Percentiles rank a stretch among this genome's conserved stretches.
These are phyloP conservation scores for Nematopogon swammerdamellus DNA, from an alignment of 2,888 invertebrate genomes.

Conservation along the genomic window DNA sequence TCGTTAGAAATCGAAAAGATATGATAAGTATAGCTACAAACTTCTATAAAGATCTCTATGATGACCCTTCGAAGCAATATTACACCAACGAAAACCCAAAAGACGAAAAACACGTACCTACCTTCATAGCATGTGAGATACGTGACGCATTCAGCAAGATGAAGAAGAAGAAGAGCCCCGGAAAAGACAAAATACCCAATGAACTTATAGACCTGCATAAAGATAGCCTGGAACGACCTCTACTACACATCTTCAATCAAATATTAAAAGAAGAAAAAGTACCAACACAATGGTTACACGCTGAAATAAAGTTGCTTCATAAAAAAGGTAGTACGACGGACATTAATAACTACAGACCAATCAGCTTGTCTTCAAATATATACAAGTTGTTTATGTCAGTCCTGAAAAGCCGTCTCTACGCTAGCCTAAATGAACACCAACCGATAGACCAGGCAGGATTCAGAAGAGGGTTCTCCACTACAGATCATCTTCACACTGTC, in stretches of 20 bases:
- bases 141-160: neutral
- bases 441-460: conserved; percentile 5
- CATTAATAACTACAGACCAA: conserved; percentile 8
- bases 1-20: neutral
- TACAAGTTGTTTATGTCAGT: conserved; percentile 6
- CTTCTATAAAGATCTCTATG: neutral
- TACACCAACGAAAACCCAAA: neutral
- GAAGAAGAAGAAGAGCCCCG: neutral
- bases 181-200: neutral
- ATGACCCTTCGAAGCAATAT: neutral
- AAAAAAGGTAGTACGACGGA: conserved; percentile 6
- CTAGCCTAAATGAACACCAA: conserved; percentile 1
- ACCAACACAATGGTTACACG: conserved; percentile 4
- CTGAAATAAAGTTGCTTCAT: conserved; percentile 6
- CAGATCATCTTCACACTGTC: conserved; percentile 2
- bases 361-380: conserved; percentile 4
- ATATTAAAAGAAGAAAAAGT: neutral
- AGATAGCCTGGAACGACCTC: neutral
- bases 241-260: neutral
- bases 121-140: neutral
- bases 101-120: neutral
- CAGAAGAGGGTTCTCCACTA: neutral
- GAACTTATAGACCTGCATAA: neutral
- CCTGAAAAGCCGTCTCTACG: neutral
- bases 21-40: neutral